These are phyloP conservation scores for Diarsia brunnea DNA, from an alignment of 2,888 invertebrate species.

Conservation along the genomic window DNA sequence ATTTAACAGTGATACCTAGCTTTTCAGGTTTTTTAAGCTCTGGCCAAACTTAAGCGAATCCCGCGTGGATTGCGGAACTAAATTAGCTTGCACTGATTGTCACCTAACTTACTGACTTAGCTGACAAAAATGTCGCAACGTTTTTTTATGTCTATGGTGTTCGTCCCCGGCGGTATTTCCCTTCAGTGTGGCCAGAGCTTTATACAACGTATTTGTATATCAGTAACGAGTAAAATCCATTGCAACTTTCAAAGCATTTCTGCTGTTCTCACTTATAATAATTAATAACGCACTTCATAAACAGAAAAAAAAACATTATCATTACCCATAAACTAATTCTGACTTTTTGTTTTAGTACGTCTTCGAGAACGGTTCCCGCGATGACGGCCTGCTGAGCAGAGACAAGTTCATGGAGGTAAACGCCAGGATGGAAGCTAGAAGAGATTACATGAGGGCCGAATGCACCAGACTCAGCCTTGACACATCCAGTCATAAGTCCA, in stretches of 20 bases:
- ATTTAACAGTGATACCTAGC: neutral
- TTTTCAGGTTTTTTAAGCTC: neutral
- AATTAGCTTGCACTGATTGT: neutral
- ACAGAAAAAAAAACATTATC: neutral
- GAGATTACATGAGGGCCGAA: conserved; percentile 90
- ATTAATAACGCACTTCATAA: neutral
- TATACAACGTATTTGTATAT: neutral
- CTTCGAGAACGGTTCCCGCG: conserved; percentile 86
- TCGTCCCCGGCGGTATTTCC: neutral
- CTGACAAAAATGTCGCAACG: too few relatives aligned
- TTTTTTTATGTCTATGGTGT: neutral
- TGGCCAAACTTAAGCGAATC: neutral
- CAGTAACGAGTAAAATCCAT: conserved; percentile 1
- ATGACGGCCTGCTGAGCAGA: conserved; percentile 83
- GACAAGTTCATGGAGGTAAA: conserved; percentile 91
- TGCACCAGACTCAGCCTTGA: conserved; percentile 92
- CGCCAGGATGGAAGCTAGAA: conserved; percentile 90
- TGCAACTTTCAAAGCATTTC: neutral
- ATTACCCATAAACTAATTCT: conserved; percentile 21
- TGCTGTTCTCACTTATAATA: neutral
- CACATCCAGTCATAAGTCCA: conserved; percentile 92
- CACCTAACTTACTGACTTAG: too few relatives aligned
- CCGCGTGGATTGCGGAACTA: neutral
- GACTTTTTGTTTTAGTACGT: conserved; percentile 85
- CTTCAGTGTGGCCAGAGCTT: neutral